These are phyloP conservation scores for Apeltes quadracus DNA, from an alignment of 2,113 vertebrate genomes.

Conservation along the genomic window DNA sequence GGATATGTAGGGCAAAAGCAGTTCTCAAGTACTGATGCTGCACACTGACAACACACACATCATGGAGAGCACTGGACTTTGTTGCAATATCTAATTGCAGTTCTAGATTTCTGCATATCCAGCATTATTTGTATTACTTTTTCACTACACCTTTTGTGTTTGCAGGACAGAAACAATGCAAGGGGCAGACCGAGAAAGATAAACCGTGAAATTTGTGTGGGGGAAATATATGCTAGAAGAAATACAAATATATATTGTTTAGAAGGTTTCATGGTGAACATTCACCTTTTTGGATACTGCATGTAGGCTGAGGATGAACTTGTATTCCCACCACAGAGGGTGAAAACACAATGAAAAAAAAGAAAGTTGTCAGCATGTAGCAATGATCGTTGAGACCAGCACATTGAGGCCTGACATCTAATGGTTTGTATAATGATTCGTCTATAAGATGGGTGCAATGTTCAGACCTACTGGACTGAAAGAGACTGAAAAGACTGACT, in stretches of 20 bases:
- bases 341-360: not conserved
- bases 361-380: constrained; percentile 6
- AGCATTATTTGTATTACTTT: not conserved
- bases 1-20: constrained; percentile 33
- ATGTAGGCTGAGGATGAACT: constrained; percentile 20
- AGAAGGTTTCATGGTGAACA: constrained; percentile 36
- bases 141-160: constrained; percentile 5
- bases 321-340: not conserved
- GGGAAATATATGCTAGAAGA: constrained; percentile 1
- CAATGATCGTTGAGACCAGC: not conserved
- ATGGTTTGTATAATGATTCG: constrained; percentile 10
- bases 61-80: not conserved
- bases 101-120: not conserved
- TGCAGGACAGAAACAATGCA: not conserved
- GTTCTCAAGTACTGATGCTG: constrained; percentile 16
- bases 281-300: constrained; percentile 37
- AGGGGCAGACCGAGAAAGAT: constrained; percentile 2
- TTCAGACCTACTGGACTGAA: constrained; percentile 2
- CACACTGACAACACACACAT: constrained; percentile 7
- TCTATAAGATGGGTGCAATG: not conserved
- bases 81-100: not conserved
- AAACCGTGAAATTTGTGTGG: constrained; percentile 9
- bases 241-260: constrained; percentile 4
- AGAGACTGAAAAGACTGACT: not conserved
- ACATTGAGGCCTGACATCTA: not conserved